Base-by-base conservation (phyloP, 1,140 invertebrate genomes). In the Chrysomallon squamiferum region DNA sequence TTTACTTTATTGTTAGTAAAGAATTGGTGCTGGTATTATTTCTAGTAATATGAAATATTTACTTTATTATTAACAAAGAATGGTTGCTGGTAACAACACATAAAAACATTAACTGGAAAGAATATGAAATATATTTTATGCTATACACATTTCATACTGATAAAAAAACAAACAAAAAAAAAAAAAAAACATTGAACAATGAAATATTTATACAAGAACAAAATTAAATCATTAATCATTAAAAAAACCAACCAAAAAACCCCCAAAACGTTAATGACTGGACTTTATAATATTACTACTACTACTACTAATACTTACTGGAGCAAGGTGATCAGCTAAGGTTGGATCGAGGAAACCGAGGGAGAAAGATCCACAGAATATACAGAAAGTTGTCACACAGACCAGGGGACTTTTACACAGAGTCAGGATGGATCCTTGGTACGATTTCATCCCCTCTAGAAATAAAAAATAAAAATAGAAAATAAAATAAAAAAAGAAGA, bases 301-400 rank as follows among this genome's bases (percentile, higher is more conserved):
- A 1, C 1, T 45, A 1, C 11, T 5, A 22, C n/a, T 22, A 20
- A 2, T 54, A 22, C 50, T 54, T 22, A 84, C 82, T 60, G 73
- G 59, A 11, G 71, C n/a, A 3, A 86, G 67, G 70, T 84, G 84
- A 18, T 74, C 66, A 49, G 85, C 83, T 15, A 85, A 54, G 0
- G 84, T 82, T 1, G 84, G 79, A 58, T 85, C 82, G 47, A 85
- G 71, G 65, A 82, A 86, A 1, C 82, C 84, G 6, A 86, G 62
- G 11, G 77, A 69, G 59, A 71, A 75, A 7, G 77, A 68, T 22
- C 71, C 73, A 41, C 45, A 43, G n/a, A 67, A 32, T 9, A 79
- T 69, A 58, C 59, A 69, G 3, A 82, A n/a, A 7, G 52, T 57
- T n/a, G 73, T 71, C 2, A 81, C 59, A 9, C 73, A 50, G 1